Conservation (phyloP, 2,113 vertebrate genomes). For the Sisor rabdophorus region DNA sequence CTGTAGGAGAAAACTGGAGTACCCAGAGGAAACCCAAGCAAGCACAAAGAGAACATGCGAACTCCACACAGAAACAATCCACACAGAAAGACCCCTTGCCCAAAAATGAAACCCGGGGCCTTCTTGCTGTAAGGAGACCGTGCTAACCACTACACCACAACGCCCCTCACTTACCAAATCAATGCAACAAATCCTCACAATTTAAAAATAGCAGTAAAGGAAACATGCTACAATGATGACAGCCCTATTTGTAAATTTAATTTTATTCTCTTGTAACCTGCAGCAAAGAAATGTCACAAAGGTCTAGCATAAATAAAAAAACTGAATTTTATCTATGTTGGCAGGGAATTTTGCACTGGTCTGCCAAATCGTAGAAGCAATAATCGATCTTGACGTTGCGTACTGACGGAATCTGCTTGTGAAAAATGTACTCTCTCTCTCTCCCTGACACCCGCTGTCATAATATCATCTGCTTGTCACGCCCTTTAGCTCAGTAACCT, state of each 20-base stretch:
- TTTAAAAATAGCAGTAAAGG: not conserved
- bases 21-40: too few species aligned
- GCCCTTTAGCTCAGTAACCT: conserved; percentile 2
- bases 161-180: too few species aligned
- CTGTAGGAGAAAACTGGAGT: too few species aligned
- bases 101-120: too few species aligned
- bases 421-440: not conserved
- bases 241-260: not conserved
- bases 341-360: conserved; percentile 24
- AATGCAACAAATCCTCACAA: not conserved
- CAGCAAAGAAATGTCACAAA: conserved; percentile 21
- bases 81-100: too few species aligned
- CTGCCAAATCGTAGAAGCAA: not conserved
- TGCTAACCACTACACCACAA: too few species aligned
- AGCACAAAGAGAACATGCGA: too few species aligned
- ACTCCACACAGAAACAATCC: too few species aligned
- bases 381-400: conserved; percentile 31
- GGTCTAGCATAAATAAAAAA: conserved; percentile 32
- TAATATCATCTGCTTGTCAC: conserved; percentile 23
- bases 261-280: conserved; percentile 29
- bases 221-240: not conserved
- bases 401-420: conserved; percentile 16
- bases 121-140: too few species aligned
- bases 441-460: conserved; percentile 18
- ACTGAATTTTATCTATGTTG: conserved; percentile 24